Base-by-base conservation (phyloP, 1,140 invertebrate genomes). In the Drosophila sturtevanti region DNA sequence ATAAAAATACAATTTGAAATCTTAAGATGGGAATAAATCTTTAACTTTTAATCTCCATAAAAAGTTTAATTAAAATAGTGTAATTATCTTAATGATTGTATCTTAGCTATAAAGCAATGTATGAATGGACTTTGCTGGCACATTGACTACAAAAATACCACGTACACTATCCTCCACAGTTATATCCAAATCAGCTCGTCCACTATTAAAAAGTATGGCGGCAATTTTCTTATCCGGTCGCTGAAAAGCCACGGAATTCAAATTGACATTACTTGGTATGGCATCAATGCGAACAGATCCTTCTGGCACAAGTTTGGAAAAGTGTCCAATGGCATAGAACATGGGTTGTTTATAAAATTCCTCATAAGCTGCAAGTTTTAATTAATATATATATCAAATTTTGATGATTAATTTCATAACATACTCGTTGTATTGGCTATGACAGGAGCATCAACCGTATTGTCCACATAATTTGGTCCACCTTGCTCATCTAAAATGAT, bases 281-380 rank as follows among this genome's bases (percentile, higher is more conserved):
- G 89, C 92, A 27, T 90, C 68, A 9, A 94, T 92, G 0, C 94
- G 92, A 1, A 90, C 59, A 0, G 96, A 96, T 34, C 93, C 94
- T 68, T 93, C 93, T 1, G 94, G 93, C 21, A 97, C 92, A 78
- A 97, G 97, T 92, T 96, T 97, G 21, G 96, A 96, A 78, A 98
- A 97, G 92, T 98, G 98, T 0, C 95, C 96, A 79, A 98, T 93
- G 3, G 94, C 94, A 91, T 98, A 98, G 91, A 95, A 98, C 94
- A 97, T 96, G 0, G 97, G 97, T 73, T 98, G 96, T 81, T 98
- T 98, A 82, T 97, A 97, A 89, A 98, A 97, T 91, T 97, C 95
- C 31, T 93, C 73, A 5, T 61, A 76, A 41, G 69, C 91, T 92
- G 21, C 0, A 44, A 44, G 6, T 31, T 3, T n/a, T 41, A 11